These are phyloP conservation scores for Peromyscus californicus DNA, from an alignment of 2,113 vertebrate species.

Conservation along the genomic window DNA sequence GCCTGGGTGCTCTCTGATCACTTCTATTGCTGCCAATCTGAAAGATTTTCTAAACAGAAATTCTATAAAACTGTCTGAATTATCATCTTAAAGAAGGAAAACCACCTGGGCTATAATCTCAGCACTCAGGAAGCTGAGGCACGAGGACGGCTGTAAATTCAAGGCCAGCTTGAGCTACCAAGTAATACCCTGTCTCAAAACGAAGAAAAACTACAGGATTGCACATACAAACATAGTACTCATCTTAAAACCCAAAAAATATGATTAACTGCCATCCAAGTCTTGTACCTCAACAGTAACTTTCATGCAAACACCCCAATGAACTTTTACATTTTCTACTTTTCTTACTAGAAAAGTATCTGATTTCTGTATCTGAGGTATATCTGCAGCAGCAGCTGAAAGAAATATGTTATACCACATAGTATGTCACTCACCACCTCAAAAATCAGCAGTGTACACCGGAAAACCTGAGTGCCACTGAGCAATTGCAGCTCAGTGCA, in stretches of 20 bases:
- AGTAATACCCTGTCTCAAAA: not conserved
- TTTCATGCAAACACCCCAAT: not conserved
- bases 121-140: not conserved
- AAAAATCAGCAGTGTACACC: not conserved
- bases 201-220: not conserved
- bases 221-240: not conserved
- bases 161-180: not conserved
- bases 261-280: not conserved
- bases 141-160: not conserved
- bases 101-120: not conserved
- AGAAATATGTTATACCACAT: not conserved
- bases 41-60: slow-evolving; percentile 55
- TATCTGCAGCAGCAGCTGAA: not conserved
- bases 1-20: not conserved
- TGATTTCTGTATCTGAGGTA: not conserved
- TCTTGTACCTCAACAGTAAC: not conserved
- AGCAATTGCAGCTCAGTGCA: not conserved
- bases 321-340: not conserved
- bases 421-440: not conserved
- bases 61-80: not conserved
- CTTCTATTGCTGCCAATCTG: slow-evolving; percentile 27
- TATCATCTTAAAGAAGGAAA: not conserved
- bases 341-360: not conserved
- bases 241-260: not conserved
- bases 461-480: not conserved